Percentiles rank a stretch among this genome's conserved stretches.
Conservation (phyloP, 1,140 invertebrate species). For the Pentalonia nigronervosa region DNA sequence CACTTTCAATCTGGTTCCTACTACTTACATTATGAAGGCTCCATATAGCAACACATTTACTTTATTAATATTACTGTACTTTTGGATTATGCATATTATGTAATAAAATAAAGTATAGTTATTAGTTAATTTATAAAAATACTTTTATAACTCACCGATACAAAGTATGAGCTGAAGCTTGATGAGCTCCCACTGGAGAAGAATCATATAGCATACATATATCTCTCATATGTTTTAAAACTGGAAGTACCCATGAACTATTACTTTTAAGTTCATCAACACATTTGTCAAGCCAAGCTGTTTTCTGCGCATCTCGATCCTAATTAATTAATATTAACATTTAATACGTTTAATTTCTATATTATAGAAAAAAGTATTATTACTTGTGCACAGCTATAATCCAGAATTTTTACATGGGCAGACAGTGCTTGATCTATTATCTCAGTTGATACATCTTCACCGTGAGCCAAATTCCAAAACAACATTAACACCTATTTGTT, state of each 20-base stretch:
- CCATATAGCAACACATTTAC: not conserved
- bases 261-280: conserved; percentile 91
- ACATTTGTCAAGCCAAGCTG: conserved; percentile 93
- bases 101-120: not conserved
- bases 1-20: too few species aligned
- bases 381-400: conserved; percentile 92
- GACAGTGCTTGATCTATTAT: conserved; percentile 96
- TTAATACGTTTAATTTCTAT: conserved; percentile 91
- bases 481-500: conserved; percentile 82
- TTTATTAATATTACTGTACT: not conserved
- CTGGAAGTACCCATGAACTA: conserved; percentile 91
- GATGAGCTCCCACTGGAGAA: conserved; percentile 66
- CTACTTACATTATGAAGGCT: too few species aligned
- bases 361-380: conserved; percentile 24
- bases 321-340: conserved; percentile 67
- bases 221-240: conserved; percentile 93
- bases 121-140: not conserved
- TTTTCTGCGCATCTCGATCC: conserved; percentile 95
- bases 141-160: conserved; percentile 39
- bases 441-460: conserved; percentile 94
- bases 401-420: conserved; percentile 96
- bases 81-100: not conserved
- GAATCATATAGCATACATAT: conserved; percentile 94
- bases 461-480: conserved; percentile 97
- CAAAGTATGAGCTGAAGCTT: conserved; percentile 14